Evolutionary conservation across 2,888 invertebrate species (phyloP).

Genomic region (Drosophila cognata): DNA sequence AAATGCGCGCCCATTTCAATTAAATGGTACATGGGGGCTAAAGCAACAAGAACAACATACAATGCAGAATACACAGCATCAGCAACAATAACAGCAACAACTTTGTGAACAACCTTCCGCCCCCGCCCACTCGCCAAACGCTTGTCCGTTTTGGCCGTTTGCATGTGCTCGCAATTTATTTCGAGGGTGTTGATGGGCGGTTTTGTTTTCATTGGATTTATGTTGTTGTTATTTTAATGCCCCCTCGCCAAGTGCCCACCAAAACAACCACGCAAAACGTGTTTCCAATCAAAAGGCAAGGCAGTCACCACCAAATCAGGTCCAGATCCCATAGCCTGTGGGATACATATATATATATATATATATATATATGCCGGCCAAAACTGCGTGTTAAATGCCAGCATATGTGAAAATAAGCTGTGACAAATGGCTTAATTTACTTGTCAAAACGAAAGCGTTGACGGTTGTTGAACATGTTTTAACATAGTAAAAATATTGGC

Average conservation of each 20-base stretch:
- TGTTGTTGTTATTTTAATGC: slow-evolving; percentile 80
- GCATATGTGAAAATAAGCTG: slow-evolving; percentile 85
- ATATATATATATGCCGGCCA: slow-evolving; percentile 15
- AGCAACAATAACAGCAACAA: slow-evolving; percentile 52
- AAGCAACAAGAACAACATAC: slow-evolving; percentile 42
- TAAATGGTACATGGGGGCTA: slow-evolving; percentile 71
- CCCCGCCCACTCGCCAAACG: slow-evolving; percentile 6
- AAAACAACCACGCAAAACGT: slow-evolving; percentile 59
- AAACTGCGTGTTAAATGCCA: slow-evolving; percentile 83
- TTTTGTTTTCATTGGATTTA: slow-evolving; percentile 83
- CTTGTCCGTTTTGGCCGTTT: slow-evolving; percentile 26
- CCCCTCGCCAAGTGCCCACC: slow-evolving; percentile 55
- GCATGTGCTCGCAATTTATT: slow-evolving; percentile 69
- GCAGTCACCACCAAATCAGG: slow-evolving; percentile 50
- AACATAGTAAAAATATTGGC: slow-evolving; percentile 75
- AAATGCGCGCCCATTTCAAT: slow-evolving; percentile 79
- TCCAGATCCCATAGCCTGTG: slow-evolving; percentile 13
- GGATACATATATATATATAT: background rate
- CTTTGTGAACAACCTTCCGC: slow-evolving; percentile 34
- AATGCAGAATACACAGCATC: slow-evolving; percentile 38
- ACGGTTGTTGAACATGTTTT: slow-evolving; percentile 67
- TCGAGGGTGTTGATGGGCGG: slow-evolving; percentile 83
- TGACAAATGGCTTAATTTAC: slow-evolving; percentile 85
- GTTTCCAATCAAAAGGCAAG: slow-evolving; percentile 73
- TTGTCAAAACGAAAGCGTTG: slow-evolving; percentile 65